A percentile compares a stretch with the other conserved stretches of the same genome.
phyloP scores from a whole-genome alignment of 1,140 invertebrate genomes.

The Theocolax elegans region DNA sequence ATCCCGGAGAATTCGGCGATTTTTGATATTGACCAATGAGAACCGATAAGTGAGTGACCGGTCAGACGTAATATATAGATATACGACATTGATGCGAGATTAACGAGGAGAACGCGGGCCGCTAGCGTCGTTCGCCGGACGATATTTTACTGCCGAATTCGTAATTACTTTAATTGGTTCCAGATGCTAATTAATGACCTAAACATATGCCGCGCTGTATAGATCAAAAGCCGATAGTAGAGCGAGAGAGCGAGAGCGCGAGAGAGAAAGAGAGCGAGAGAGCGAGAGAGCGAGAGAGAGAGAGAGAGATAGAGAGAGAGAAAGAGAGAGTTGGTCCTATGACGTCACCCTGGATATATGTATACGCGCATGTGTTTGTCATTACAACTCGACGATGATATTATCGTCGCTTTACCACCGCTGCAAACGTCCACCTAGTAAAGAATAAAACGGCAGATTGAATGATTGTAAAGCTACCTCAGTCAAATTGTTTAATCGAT shows the following conservation, averaged over 20 bases:
- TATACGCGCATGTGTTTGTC: constrained; percentile 61
- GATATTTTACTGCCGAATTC: constrained; percentile 62
- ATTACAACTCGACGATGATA: constrained; percentile 58
- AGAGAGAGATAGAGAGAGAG: too few relatives aligned
- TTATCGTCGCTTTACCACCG: constrained; percentile 48
- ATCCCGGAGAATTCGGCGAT: constrained; percentile 1
- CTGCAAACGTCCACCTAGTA: constrained; percentile 3
- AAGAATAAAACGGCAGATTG: constrained; percentile 34
- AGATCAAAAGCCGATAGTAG: constrained; percentile 55
- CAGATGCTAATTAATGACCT: constrained; percentile 66
- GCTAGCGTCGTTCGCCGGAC: constrained; percentile 34
- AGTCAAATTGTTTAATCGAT: constrained; percentile 28
- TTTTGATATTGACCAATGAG: constrained; percentile 39
- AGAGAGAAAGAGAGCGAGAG: too few relatives aligned
- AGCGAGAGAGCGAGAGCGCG: constrained; percentile 32
- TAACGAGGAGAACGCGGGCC: constrained; percentile 38
- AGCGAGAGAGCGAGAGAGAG: constrained; percentile 31
- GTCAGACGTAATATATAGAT: not conserved
- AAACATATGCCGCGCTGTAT: constrained; percentile 60
- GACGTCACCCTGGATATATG: constrained; percentile 15
- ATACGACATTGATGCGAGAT: constrained; percentile 30
- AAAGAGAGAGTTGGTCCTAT: constrained; percentile 17
- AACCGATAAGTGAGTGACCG: constrained; percentile 29
- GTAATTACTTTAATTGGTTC: constrained; percentile 63
- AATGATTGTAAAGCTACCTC: constrained; percentile 29